Percentiles rank a stretch among this genome's conserved stretches.
phyloP scores from a whole-genome alignment of 2,797 vertebrate genomes.

The Buceros bicornis region DNA sequence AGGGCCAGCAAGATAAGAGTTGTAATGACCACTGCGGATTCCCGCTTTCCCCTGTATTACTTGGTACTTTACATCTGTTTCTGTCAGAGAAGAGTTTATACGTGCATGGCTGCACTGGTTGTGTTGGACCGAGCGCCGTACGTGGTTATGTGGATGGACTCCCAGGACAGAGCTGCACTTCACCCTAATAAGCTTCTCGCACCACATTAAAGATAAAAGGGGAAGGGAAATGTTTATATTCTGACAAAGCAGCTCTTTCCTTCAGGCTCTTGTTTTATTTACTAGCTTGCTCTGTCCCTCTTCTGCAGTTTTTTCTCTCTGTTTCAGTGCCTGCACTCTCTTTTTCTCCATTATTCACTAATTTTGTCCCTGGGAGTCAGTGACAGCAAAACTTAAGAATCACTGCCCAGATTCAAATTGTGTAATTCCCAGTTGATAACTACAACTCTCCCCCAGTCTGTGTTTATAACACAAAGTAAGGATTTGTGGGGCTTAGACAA shows the following conservation, averaged over 20 bases:
- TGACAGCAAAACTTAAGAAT: slow-evolving; percentile 62
- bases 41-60: slow-evolving; percentile 65
- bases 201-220: slow-evolving; percentile 86
- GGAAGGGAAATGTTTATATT: slow-evolving; percentile 87
- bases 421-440: slow-evolving; percentile 67
- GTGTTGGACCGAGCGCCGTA: slow-evolving; percentile 58
- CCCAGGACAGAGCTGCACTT: slow-evolving; percentile 76
- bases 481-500: not conserved
- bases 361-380: slow-evolving; percentile 64
- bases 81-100: slow-evolving; percentile 70
- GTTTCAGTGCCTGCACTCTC: slow-evolving; percentile 53
- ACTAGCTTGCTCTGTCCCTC: slow-evolving; percentile 80
- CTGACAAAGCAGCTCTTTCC: slow-evolving; percentile 85
- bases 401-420: slow-evolving; percentile 44
- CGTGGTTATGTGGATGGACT: slow-evolving; percentile 70
- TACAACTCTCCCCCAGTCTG: slow-evolving; percentile 31
- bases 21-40: slow-evolving; percentile 57
- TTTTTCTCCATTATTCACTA: slow-evolving; percentile 68
- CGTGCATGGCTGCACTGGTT: slow-evolving; percentile 29
- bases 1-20: slow-evolving; percentile 59
- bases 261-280: slow-evolving; percentile 87
- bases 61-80: slow-evolving; percentile 39
- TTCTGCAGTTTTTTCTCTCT: slow-evolving; percentile 53
- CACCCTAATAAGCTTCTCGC: slow-evolving; percentile 83
- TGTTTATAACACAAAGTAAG: slow-evolving; percentile 19